phyloP scores from a whole-genome alignment of 2,113 vertebrate genomes.

The Oriolus oriolus region DNA sequence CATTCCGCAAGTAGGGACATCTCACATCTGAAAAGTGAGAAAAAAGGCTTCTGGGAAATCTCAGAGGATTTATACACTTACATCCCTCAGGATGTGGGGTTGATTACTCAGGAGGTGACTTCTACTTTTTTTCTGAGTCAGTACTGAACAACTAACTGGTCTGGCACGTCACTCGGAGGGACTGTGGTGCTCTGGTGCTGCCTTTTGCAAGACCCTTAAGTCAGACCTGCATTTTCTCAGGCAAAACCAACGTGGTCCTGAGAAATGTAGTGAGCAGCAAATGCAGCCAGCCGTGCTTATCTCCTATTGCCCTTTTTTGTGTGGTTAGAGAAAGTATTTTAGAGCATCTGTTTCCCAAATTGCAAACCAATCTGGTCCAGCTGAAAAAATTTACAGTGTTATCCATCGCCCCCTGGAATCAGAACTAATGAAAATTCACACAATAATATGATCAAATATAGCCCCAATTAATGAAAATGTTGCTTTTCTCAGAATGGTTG shows the following conservation, averaged over 20 bases:
- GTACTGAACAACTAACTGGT: neutral
- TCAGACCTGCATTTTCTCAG: neutral
- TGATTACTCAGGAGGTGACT: neutral
- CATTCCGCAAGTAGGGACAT: neutral
- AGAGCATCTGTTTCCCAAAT: slow-evolving; percentile 25
- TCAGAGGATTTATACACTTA: neutral
- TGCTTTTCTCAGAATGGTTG: neutral
- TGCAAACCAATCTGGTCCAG: neutral
- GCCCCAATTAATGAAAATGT: neutral
- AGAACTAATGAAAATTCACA: slow-evolving; percentile 10
- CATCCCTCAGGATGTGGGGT: neutral
- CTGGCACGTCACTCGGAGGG: fast-evolving
- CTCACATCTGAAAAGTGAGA: neutral
- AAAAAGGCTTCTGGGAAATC: neutral
- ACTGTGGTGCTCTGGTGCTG: neutral
- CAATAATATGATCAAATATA: slow-evolving; percentile 15
- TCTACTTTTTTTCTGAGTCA: neutral
- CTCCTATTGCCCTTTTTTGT: neutral
- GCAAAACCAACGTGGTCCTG: neutral
- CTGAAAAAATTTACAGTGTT: slow-evolving; percentile 34
- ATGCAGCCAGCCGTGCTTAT: neutral
- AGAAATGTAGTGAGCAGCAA: neutral
- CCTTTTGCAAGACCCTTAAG: neutral
- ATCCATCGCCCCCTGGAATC: neutral
- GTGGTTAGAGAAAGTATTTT: neutral